These are phyloP conservation scores for Meganola albula DNA, from an alignment of 2,888 invertebrate species.

Conservation along the genomic window DNA sequence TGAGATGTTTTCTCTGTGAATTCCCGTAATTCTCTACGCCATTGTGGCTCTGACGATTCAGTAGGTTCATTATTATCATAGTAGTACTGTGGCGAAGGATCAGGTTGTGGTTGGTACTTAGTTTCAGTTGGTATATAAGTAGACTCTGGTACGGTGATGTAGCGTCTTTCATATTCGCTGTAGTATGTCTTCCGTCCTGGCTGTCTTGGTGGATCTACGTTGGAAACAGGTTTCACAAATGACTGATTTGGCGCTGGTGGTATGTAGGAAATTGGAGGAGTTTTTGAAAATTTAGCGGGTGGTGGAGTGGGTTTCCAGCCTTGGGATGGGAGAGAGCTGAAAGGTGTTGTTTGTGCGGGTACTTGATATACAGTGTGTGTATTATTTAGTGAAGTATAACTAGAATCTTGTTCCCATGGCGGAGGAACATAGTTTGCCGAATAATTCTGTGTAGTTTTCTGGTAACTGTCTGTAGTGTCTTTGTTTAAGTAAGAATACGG, in stretches of 20 bases:
- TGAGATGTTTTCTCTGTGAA: constrained; percentile 65
- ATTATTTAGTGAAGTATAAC: constrained; percentile 30
- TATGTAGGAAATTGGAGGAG: constrained; percentile 58
- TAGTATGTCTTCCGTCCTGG: constrained; percentile 70
- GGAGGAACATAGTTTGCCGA: constrained; percentile 67
- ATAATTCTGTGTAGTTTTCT: constrained; percentile 51
- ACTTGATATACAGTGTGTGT: constrained; percentile 47
- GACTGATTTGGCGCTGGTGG: constrained; percentile 72
- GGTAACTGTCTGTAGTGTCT: constrained; percentile 49
- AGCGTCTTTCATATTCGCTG: constrained; percentile 70
- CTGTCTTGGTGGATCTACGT: constrained; percentile 42
- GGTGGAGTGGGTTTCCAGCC: constrained; percentile 53
- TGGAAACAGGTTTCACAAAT: constrained; percentile 53
- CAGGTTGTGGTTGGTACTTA: constrained; percentile 63
- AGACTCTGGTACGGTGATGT: constrained; percentile 67
- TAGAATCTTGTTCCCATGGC: constrained; percentile 68
- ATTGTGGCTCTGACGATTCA: constrained; percentile 62
- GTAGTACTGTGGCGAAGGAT: constrained; percentile 67
- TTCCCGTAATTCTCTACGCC: constrained; percentile 71
- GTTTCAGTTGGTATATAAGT: constrained; percentile 64
- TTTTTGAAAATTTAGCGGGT: constrained; percentile 51
- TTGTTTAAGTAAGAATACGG: constrained; percentile 46
- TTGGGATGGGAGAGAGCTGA: constrained; percentile 32
- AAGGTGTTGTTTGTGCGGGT: constrained; percentile 38
- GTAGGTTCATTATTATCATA: constrained; percentile 68